A percentile compares a stretch with the other conserved stretches of the same genome.
These are phyloP conservation scores for Stratiomys singularior DNA, from an alignment of 2,888 invertebrate genomes.

Conservation along the genomic window DNA sequence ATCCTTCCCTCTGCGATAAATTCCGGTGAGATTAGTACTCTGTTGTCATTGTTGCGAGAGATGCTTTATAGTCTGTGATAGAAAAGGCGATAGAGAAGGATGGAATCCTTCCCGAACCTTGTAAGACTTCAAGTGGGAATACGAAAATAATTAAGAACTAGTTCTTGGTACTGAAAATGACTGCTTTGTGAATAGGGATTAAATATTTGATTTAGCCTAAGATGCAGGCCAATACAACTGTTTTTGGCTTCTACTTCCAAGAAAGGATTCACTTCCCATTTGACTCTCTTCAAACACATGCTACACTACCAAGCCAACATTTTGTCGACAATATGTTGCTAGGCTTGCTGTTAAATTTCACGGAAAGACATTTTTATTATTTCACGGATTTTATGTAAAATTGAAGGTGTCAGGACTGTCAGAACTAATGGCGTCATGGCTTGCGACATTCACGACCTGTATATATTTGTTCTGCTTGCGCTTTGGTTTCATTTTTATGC, in stretches of 20 bases:
- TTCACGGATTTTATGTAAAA: constrained; percentile 44
- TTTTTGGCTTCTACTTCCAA: no score
- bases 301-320: not conserved
- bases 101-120: no score
- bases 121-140: no score
- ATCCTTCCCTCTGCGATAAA: not conserved
- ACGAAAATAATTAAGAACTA: no score
- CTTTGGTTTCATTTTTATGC: not conserved
- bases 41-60: no score
- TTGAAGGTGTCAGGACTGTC: constrained; percentile 43
- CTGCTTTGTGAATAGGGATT: no score
- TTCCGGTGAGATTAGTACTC: not conserved
- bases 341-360: constrained; percentile 16
- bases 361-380: constrained; percentile 46
- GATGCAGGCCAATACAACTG: no score
- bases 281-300: not conserved
- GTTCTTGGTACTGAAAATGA: no score
- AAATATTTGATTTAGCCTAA: no score
- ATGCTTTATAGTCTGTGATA: no score
- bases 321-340: not conserved
- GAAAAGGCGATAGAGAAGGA: no score
- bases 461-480: constrained; percentile 10
- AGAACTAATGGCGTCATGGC: constrained; percentile 43
- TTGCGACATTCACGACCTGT: constrained; percentile 19
- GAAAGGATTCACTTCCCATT: no score